Evolutionary conservation across 2,888 invertebrate species (phyloP), one percentile per base, ranked within the genome.

Genomic region (Lissocephala sabroskyi): DNA sequence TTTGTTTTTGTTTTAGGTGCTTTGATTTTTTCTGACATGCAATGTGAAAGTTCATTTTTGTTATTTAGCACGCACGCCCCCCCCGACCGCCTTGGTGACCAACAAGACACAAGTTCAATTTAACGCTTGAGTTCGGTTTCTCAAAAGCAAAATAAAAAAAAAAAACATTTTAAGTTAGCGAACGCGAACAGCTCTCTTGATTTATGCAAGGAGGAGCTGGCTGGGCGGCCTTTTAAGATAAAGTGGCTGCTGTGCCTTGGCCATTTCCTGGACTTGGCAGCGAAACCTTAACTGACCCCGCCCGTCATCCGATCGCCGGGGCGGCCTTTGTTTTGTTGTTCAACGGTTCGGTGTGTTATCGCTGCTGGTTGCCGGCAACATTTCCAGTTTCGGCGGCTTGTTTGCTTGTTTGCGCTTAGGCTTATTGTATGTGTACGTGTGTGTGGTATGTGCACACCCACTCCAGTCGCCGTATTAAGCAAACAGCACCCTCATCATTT

Each of bases 171-270:
- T n/a, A n/a, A n/a, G n/a, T n/a, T n/a, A 56, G 30, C 54, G 32
- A 30, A 45, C 5, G 11, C 29, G 29, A 41, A 18, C 29, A n/a
- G 30, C 30, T 17, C 18, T 19, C n/a, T 29, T 71, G 68, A 71
- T 68, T 68, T 68, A 68, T 71, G 68, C 68, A 68, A 68, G 71
- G n/a, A n/a, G n/a, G n/a, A n/a, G n/a, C n/a, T n/a, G n/a, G 63
- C 68, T 51, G 30, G 23, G 3, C 23, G 4, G 7, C 4, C 23
- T 23, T 35, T 13, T 35, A 14, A 68, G 68, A 71, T 71, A 68
- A 71, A 67, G 67, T 5, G 7, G 23, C 32, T 45, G 33, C 45
- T 54, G 40, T 40, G 33, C 30, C 42, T 50, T 48, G 54, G 43
- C 43, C 43, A n/a, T 39, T 49, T 50, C 36, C 50, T 47, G 51